Evolutionary conservation across 2,888 invertebrate species (phyloP).

Genomic region (Nineta flava): DNA sequence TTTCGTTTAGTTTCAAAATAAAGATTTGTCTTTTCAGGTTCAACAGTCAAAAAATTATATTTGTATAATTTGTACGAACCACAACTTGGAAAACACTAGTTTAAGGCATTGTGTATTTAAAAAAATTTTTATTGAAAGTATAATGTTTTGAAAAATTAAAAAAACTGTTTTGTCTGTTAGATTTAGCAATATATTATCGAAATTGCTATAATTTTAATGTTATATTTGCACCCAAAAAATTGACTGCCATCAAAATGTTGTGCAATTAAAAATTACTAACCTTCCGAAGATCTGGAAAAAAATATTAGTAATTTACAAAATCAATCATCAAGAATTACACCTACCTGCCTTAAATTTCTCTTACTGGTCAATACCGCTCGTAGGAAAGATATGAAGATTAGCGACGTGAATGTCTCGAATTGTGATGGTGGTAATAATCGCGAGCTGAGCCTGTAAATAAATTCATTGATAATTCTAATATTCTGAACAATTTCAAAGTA

Average conservation of each 20-base stretch:
- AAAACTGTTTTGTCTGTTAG: too few relatives aligned
- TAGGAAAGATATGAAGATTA: background rate
- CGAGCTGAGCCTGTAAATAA: background rate
- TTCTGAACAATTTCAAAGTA: background rate
- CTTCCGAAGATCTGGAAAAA: slow-evolving; percentile 7
- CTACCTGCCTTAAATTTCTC: slow-evolving; percentile 24
- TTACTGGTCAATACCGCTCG: slow-evolving; percentile 23
- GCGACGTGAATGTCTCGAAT: slow-evolving; percentile 5
- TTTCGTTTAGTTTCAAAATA: too few relatives aligned
- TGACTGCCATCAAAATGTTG: background rate
- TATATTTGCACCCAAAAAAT: too few relatives aligned
- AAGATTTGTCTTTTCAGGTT: too few relatives aligned
- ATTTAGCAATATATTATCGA: too few relatives aligned
- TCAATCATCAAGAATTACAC: slow-evolving; percentile 18
- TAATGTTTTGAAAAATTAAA: too few relatives aligned
- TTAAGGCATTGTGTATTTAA: too few relatives aligned
- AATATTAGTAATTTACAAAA: background rate
- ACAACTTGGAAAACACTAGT: too few relatives aligned
- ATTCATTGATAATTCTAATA: background rate
- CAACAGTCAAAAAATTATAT: too few relatives aligned
- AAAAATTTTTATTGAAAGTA: too few relatives aligned
- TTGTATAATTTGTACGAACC: too few relatives aligned
- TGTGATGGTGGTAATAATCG: slow-evolving; percentile 2
- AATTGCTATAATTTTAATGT: too few relatives aligned
- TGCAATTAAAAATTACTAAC: slow-evolving; percentile 5